These are phyloP conservation scores for Caenorhabditis plicata DNA, from an alignment of 2,888 invertebrate genomes.

Conservation along the genomic window DNA sequence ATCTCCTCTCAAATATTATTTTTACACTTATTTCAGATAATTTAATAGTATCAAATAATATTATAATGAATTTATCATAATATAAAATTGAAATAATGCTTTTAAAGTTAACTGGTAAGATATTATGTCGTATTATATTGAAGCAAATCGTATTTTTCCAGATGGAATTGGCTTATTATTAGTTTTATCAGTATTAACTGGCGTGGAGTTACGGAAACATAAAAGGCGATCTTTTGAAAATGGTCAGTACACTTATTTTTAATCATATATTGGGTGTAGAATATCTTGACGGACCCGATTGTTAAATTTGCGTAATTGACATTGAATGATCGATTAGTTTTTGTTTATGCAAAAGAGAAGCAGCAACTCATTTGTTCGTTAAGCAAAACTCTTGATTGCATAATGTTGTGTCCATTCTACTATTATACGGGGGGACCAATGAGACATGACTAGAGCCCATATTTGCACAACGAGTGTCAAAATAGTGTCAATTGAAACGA, in stretches of 20 bases:
- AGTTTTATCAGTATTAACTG: background rate
- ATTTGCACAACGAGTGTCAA: no score
- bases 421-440: no score
- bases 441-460: no score
- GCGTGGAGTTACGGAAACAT: conserved; percentile 20
- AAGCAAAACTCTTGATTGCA: no score
- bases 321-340: background rate
- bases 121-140: background rate
- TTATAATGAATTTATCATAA: conserved; percentile 8
- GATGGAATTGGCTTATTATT: background rate
- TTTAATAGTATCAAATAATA: background rate
- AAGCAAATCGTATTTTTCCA: background rate
- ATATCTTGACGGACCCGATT: background rate
- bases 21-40: background rate
- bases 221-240: conserved; percentile 26
- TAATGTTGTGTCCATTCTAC: no score
- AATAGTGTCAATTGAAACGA: no score
- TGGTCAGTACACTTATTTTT: conserved; percentile 24
- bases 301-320: background rate
- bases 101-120: conserved; percentile 14
- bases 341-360: background rate
- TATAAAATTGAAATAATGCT: conserved; percentile 7
- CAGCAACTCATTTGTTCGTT: no score
- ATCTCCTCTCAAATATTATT: no score
- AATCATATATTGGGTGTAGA: no score